Conservation (phyloP, 2,113 vertebrate species). For the Sceloporus undulatus region DNA sequence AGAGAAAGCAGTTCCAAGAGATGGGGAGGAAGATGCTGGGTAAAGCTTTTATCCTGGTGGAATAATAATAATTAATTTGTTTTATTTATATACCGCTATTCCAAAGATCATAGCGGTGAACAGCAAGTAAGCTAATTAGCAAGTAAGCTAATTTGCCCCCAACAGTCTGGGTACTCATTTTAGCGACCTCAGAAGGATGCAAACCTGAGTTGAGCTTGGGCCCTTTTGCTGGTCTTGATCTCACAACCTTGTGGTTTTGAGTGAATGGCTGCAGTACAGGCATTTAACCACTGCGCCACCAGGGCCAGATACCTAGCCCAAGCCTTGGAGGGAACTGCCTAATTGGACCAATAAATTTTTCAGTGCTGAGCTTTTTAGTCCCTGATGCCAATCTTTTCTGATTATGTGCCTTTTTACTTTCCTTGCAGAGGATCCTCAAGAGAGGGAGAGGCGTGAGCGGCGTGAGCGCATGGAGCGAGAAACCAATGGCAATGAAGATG, state of each 20-base stretch:
- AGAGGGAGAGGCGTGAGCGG: conserved; percentile 91
- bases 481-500: conserved; percentile 93
- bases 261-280: too few relatives aligned
- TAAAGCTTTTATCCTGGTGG: conserved; percentile 59
- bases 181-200: too few relatives aligned
- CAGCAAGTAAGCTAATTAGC: too few relatives aligned
- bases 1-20: conserved; percentile 94
- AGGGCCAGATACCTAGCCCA: conserved; percentile 6
- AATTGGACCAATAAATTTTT: background rate
- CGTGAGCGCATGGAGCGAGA: conserved; percentile 95
- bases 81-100: too few relatives aligned
- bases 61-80: background rate
- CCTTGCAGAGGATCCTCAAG: conserved; percentile 94
- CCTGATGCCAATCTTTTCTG: conserved; percentile 6
- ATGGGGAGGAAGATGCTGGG: conserved; percentile 97
- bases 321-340: background rate
- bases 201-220: too few relatives aligned
- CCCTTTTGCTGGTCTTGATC: too few relatives aligned
- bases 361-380: background rate
- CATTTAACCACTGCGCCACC: too few relatives aligned
- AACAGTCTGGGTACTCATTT: too few relatives aligned
- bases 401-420: conserved; percentile 14
- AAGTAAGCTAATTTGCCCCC: too few relatives aligned
- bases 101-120: too few relatives aligned
- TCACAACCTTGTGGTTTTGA: too few relatives aligned